Evolutionary conservation across 2,888 invertebrate species (phyloP).

Genomic region (Amphipoea oculea): DNA sequence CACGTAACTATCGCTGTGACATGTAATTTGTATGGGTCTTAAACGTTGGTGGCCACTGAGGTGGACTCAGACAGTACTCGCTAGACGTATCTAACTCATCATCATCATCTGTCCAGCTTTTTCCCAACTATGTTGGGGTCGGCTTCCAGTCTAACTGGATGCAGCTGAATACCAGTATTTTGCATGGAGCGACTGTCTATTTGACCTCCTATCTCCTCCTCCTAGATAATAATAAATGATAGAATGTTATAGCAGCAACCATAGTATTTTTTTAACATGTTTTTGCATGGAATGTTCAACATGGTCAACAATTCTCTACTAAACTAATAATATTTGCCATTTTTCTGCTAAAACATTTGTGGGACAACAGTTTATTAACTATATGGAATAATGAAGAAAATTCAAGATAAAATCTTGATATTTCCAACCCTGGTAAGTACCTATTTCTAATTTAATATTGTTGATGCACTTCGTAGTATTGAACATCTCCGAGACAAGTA

Average conservation of each 20-base stretch:
- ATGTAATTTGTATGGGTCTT: conserved; percentile 48
- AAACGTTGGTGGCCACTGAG: conserved; percentile 37
- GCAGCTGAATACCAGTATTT: too few relatives aligned
- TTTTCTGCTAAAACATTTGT: background rate
- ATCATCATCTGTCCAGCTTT: too few relatives aligned
- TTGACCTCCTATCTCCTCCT: too few relatives aligned
- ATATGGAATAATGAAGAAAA: background rate
- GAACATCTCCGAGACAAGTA: background rate
- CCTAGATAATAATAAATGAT: too few relatives aligned
- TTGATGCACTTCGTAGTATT: background rate
- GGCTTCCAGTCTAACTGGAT: too few relatives aligned
- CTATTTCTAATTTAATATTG: too few relatives aligned
- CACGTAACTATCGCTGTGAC: conserved; percentile 53
- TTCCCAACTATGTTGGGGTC: too few relatives aligned
- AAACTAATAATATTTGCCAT: background rate
- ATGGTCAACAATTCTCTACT: background rate
- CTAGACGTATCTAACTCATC: background rate
- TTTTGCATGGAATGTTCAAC: background rate
- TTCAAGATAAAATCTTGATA: background rate
- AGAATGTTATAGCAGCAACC: too few relatives aligned
- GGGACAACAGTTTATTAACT: background rate
- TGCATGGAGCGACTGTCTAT: too few relatives aligned
- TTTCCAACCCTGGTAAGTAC: background rate
- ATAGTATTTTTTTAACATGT: background rate
- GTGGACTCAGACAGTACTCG: background rate